Percentiles rank a stretch among this genome's conserved stretches.
phyloP scores from a whole-genome alignment of 1,140 invertebrate species.

The Pinna nobilis region DNA sequence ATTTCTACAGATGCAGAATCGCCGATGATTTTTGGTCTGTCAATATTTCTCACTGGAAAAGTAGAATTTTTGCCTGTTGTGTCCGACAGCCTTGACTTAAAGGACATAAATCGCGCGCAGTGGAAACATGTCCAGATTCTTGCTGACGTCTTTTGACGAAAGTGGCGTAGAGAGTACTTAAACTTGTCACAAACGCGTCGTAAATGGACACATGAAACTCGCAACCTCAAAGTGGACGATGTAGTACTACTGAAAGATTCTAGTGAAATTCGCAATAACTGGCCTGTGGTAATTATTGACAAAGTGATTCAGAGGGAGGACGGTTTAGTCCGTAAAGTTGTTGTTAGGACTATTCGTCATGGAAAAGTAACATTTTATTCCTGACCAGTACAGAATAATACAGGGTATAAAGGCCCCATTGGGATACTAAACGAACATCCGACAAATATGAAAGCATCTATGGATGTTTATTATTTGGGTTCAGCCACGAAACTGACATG shows the following conservation, averaged over 20 bases:
- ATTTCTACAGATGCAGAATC: slow-evolving; percentile 33
- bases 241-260: slow-evolving; percentile 35
- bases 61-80: neutral
- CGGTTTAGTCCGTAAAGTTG: slow-evolving; percentile 17
- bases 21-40: slow-evolving; percentile 30
- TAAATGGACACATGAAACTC: slow-evolving; percentile 28
- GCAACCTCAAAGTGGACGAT: slow-evolving; percentile 27
- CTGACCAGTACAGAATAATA: no score
- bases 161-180: slow-evolving; percentile 31
- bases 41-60: slow-evolving; percentile 35
- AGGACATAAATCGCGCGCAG: slow-evolving; percentile 25
- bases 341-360: no score
- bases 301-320: slow-evolving; percentile 17
- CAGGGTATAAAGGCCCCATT: no score
- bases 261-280: slow-evolving; percentile 6
- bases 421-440: no score
- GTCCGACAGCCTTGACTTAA: neutral
- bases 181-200: slow-evolving; percentile 1
- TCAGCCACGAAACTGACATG: no score
- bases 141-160: slow-evolving; percentile 41
- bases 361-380: no score
- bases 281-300: slow-evolving; percentile 30
- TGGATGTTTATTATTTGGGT: no score
- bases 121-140: slow-evolving; percentile 46
- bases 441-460: no score